phyloP scores from a whole-genome alignment of 2,888 invertebrate genomes.

The Plebejus argus region DNA sequence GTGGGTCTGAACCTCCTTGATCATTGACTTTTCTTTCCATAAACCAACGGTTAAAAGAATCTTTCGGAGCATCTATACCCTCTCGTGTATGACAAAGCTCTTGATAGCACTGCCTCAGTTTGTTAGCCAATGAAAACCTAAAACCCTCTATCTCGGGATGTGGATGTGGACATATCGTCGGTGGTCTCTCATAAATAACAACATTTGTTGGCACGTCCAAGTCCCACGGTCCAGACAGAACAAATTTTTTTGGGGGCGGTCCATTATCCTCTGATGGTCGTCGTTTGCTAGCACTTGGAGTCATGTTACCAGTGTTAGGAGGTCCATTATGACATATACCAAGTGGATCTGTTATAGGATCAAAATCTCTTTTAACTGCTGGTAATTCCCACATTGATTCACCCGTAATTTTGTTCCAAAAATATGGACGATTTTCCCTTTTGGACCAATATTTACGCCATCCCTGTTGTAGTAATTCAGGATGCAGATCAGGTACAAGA shows the following conservation, averaged over 20 bases:
- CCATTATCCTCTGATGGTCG: conserved; percentile 90
- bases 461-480: conserved; percentile 87
- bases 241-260: conserved; percentile 91
- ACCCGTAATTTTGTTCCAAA: conserved; percentile 97
- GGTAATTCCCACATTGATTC: conserved; percentile 99
- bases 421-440: conserved; percentile 96
- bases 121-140: conserved; percentile 89
- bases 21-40: conserved; percentile 97
- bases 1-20: conserved; percentile 91
- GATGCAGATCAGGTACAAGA: conserved; percentile 72
- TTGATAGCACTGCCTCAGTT: conserved; percentile 94
- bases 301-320: conserved; percentile 71
- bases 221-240: conserved; percentile 96
- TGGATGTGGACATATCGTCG: conserved; percentile 92
- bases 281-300: conserved; percentile 84
- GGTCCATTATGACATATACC: conserved; percentile 85
- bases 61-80: conserved; percentile 96
- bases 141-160: conserved; percentile 97
- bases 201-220: conserved; percentile 96
- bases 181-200: conserved; percentile 92
- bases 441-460: conserved; percentile 99
- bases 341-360: conserved; percentile 95
- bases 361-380: conserved; percentile 89
- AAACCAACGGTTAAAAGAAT: conserved; percentile 97
- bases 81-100: conserved; percentile 96